A percentile compares a stretch with the other conserved stretches of the same genome.
These are phyloP conservation scores for Lasioglossum villosulum DNA, from an alignment of 2,888 invertebrate species.

Conservation along the genomic window DNA sequence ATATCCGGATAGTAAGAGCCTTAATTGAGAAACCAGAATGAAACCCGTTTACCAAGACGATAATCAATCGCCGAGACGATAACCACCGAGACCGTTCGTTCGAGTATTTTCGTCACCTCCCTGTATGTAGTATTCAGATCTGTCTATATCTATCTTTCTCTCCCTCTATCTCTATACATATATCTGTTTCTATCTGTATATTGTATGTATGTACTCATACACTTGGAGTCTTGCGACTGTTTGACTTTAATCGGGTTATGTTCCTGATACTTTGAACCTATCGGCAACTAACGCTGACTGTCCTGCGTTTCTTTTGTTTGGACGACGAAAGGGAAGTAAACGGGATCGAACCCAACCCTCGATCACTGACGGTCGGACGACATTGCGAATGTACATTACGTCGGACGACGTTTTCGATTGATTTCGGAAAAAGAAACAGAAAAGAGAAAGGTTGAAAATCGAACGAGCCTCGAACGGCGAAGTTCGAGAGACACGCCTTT, in stretches of 20 bases:
- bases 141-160: slow-evolving; percentile 42
- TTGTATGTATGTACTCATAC: slow-evolving; percentile 50
- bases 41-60: neutral
- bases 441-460: no score
- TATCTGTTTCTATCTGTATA: slow-evolving; percentile 33
- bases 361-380: slow-evolving; percentile 57
- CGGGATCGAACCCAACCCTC: slow-evolving; percentile 44
- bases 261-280: slow-evolving; percentile 49
- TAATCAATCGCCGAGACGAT: neutral
- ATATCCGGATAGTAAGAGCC: neutral
- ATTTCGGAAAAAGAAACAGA: neutral
- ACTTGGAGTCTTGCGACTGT: slow-evolving; percentile 48
- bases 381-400: slow-evolving; percentile 38
- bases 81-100: neutral
- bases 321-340: slow-evolving; percentile 44
- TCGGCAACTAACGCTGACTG: slow-evolving; percentile 60
- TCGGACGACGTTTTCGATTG: slow-evolving; percentile 31
- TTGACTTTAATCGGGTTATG: slow-evolving; percentile 45
- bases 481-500: neutral
- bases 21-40: neutral
- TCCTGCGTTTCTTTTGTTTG: slow-evolving; percentile 66
- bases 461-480: neutral
- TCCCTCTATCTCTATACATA: slow-evolving; percentile 26
- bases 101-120: neutral
- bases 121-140: slow-evolving; percentile 9